phyloP scores from a whole-genome alignment of 2,797 vertebrate genomes.

The Echiichthys vipera region DNA sequence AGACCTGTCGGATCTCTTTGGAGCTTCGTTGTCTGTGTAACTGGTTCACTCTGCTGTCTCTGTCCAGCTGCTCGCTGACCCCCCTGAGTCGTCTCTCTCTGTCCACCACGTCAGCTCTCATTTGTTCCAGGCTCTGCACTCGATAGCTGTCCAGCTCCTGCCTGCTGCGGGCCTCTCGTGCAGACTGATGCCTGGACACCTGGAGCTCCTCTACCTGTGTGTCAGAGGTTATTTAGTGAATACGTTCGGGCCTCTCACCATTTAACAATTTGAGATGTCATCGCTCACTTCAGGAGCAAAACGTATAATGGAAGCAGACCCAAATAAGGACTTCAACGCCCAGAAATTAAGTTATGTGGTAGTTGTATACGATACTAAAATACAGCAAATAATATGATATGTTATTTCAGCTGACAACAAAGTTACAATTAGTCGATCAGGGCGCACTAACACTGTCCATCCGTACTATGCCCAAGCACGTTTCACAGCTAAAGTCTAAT shows the following conservation, averaged over 20 bases:
- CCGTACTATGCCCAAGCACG: too few species aligned
- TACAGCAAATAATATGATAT: too few species aligned
- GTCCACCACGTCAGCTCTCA: conserved; percentile 74
- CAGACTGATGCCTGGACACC: conserved; percentile 69
- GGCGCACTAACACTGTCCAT: too few species aligned
- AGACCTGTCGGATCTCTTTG: conserved; percentile 81
- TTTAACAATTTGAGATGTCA: background rate
- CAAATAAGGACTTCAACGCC: background rate
- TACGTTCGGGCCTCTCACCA: background rate
- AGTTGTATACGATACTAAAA: background rate
- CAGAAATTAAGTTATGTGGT: background rate
- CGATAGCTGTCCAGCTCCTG: conserved; percentile 74
- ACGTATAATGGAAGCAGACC: too few species aligned
- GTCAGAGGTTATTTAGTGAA: background rate
- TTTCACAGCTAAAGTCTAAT: too few species aligned
- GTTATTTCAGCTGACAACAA: too few species aligned
- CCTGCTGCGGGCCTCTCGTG: conserved; percentile 69
- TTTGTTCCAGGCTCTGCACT: conserved; percentile 74
- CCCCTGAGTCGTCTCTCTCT: conserved; percentile 72
- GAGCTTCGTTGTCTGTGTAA: conserved; percentile 71
- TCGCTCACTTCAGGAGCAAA: background rate
- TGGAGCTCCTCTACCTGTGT: conserved; percentile 79
- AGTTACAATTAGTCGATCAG: too few species aligned
- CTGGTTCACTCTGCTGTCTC: conserved; percentile 65
- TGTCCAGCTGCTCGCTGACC: conserved; percentile 74